Evolutionary conservation across 2,888 invertebrate species (phyloP), one percentile per base, ranked within the genome.

Genomic region (Zeuzera pyrina): DNA sequence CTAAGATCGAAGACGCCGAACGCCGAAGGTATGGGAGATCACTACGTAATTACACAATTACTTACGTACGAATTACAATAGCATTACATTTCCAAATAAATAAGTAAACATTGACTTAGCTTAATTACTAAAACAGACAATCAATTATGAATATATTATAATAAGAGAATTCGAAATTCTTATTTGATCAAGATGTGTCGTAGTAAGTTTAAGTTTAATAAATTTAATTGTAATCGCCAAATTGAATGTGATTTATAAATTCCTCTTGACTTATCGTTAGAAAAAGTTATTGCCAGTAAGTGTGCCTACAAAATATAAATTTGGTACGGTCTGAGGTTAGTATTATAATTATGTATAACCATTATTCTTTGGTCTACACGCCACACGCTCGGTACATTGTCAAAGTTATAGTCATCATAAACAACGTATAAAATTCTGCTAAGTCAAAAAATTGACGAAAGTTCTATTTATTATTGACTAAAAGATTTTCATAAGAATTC

Each of bases 101-200:
- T 77, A 78, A 76, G 71, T 79, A 78, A 83, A 83, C 79, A 77
- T 73, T 78, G 78, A 83, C 78, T 79, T 83, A 83, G 76, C 79
- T 74, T 78, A 78, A 70, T 63, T 72, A 73, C 73, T 72, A 73
- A 67, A 79, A 76, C 65, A 64, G 71, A 77, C 62, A 70, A 60
- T 63, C 57, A 65, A 67, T 68, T 62, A 66, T 49, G 47, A 63
- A 68, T 62, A 57, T 35, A 30, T 35, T 57, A 57, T 8, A 8
- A 19, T 51, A 53, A 58, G 57, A 59, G 47, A 62, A 60, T 60
- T 52, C 43, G 49, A 60, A 45, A 46, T 52, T 50, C 13, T 55
- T 43, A 51, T 52, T 44, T n/a, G n/a, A n/a, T 41, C 33, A 51
- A 38, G 43, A 49, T 48, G 48, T 36, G 35, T 34, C 25, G 25